Evolutionary conservation across 1,140 invertebrate genomes (phyloP), one percentile per base, ranked within the genome.

Genomic region (Aphelenchoides besseyi): DNA sequence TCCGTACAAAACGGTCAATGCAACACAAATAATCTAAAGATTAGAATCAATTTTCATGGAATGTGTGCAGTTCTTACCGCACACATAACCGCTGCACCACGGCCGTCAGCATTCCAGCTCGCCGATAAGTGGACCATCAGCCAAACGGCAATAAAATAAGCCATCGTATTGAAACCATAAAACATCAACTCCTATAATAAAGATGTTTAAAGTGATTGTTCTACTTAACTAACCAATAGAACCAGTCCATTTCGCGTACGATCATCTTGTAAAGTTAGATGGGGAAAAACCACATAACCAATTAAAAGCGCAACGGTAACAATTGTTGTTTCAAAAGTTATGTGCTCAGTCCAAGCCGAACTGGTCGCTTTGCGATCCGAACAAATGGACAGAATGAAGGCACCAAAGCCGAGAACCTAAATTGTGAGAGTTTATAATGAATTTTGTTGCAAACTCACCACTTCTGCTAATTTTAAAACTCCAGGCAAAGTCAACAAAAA

Each of bases 101-200:
- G 68, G 33, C 83, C 81, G 30, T 83, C 83, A 23, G 80, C 73
- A 18, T 67, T 81, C 79, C 81, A 84, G 53, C 79, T 80, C 16
- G 83, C 83, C 5, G 81, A 80, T 33, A 83, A 68, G 72, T 83
- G 82, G 41, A 83, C 77, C 82, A 83, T 83, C 26, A 83, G 59
- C 78, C 81, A 83, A 53, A 83, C 77, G 12, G 80, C 73, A 59
- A 82, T 82, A 62, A 82, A 82, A 30, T 74, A 84, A 70, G 82
- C 75, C 16, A 79, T 30, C n/a, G 82, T 78, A 71, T 83, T 83
- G 59, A 82, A 23, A 35, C 78, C 82, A 68, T 83, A 83, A 69
- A 83, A 83, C 5, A 83, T 18, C 5, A 83, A 61, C 69, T 83
- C 82, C 82, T 84, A 41, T n/a, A 76, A 57, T 18, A 29, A 52